Evolutionary conservation across 2,888 invertebrate genomes (phyloP), one percentile per base, ranked within the genome.

Genomic region (Fragum fragum): DNA sequence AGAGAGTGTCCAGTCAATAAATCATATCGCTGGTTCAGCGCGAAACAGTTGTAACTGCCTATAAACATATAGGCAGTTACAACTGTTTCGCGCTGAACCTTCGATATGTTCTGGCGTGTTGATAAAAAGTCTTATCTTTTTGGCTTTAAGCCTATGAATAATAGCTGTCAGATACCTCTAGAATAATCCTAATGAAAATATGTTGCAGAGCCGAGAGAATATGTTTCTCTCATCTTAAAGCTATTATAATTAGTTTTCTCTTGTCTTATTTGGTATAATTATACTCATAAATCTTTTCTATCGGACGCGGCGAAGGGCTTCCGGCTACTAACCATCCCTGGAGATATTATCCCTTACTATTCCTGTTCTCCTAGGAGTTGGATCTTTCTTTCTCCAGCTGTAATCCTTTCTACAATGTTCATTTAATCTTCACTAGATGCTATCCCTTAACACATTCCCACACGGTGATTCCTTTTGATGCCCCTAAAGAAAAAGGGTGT

Each of bases 241-340:
- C 66, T 36, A 66, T 66, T 66, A 42, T 66, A 66, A 66, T 42
- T 42, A 66, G 66, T 66, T 66, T 66, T 66, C 66, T 11, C 66
- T 66, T 66, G 66, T 66, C 66, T 66, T 66, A 66, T 66, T 66
- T 23, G 36, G 42, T 42, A 39, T 66, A 66, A 66, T 66, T 66
- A 66, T 66, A 66, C 66, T 42, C 66, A 66, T 66, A 66, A 66
- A 66, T 66, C 66, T 26, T 66, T 23, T 42, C 66, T 21, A 42
- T 26, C 18, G 66, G 66, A 66, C 66, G 1, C 23, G 18, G 36
- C 66, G 66, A 18, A 32, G 66, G 66, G 66, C 66, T 66, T 66
- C 66, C 66, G 66, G 66, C 36, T 66, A 66, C 66, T 42, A 42
- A 42, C 42, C 42, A 23, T 66, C 66, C 23, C 66, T 42, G 42